phyloP scores from a whole-genome alignment of 2,888 invertebrate species.

The Cheiracanthium punctorium region DNA sequence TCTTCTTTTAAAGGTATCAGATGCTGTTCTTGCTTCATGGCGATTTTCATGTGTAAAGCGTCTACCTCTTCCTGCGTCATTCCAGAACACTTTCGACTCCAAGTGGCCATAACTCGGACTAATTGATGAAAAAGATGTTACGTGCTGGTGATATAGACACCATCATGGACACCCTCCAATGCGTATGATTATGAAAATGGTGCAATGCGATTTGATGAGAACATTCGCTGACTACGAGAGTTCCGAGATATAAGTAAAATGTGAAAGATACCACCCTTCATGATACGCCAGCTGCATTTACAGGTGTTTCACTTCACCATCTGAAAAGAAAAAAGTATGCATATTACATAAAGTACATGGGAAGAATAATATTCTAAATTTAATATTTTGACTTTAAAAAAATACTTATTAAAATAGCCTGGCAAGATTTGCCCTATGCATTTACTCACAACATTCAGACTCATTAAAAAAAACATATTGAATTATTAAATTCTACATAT shows the following conservation, averaged over 20 bases:
- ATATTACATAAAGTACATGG: background rate
- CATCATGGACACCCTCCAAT: background rate
- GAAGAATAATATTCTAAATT: too few species aligned
- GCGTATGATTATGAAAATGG: background rate
- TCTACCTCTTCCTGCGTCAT: conserved; percentile 76
- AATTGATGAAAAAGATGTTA: background rate
- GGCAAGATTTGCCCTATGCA: too few species aligned
- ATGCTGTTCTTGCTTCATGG: conserved; percentile 86
- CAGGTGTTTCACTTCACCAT: background rate
- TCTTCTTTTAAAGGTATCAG: conserved; percentile 90
- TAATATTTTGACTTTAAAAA: too few species aligned
- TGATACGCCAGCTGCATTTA: background rate
- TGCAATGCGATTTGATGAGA: too few species aligned
- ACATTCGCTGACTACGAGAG: too few species aligned
- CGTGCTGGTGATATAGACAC: background rate
- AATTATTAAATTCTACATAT: too few species aligned
- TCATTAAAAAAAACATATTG: too few species aligned
- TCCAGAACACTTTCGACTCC: conserved; percentile 47
- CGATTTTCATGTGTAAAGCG: conserved; percentile 84
- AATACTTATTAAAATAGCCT: too few species aligned
- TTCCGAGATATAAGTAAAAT: too few species aligned
- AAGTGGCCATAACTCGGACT: conserved; percentile 42
- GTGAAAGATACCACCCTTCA: too few species aligned
- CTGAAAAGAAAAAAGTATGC: background rate
- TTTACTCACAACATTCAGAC: too few species aligned